Evolutionary conservation across 2,797 vertebrate genomes (phyloP).

Genomic region (Acridotheres tristis): DNA sequence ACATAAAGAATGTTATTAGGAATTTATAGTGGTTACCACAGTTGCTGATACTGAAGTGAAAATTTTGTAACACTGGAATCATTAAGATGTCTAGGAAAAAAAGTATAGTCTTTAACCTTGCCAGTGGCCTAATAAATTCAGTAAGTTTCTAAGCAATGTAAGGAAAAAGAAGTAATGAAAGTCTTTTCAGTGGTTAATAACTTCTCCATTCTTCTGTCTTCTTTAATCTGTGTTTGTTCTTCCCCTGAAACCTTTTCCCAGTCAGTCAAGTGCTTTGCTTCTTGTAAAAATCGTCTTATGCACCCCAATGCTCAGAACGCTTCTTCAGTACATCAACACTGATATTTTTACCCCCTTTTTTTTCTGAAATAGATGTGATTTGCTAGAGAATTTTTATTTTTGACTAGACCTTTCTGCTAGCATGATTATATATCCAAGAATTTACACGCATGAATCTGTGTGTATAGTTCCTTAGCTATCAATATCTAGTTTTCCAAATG

Average conservation of each 20-base stretch:
- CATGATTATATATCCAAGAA: background rate
- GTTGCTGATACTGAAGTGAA: background rate
- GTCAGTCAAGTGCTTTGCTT: background rate
- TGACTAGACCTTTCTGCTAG: background rate
- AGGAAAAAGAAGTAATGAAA: background rate
- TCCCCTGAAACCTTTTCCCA: background rate
- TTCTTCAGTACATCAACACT: background rate
- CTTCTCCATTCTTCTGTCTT: background rate
- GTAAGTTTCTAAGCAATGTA: background rate
- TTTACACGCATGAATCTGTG: background rate
- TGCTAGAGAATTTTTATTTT: background rate
- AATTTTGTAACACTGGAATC: background rate
- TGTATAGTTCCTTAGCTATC: background rate
- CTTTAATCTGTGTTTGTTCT: background rate
- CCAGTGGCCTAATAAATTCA: background rate
- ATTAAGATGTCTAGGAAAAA: background rate
- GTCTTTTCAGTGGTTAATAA: background rate
- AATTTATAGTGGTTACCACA: background rate
- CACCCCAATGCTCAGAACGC: background rate
- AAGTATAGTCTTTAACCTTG: background rate
- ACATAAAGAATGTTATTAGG: background rate
- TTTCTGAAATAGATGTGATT: background rate
- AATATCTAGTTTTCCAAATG: background rate
- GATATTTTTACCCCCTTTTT: fast-evolving
- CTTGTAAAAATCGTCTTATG: background rate